Percentiles rank a stretch among this genome's conserved stretches.
phyloP scores from a whole-genome alignment of 2,888 invertebrate genomes.

The Sinohyriopsis cumingii region DNA sequence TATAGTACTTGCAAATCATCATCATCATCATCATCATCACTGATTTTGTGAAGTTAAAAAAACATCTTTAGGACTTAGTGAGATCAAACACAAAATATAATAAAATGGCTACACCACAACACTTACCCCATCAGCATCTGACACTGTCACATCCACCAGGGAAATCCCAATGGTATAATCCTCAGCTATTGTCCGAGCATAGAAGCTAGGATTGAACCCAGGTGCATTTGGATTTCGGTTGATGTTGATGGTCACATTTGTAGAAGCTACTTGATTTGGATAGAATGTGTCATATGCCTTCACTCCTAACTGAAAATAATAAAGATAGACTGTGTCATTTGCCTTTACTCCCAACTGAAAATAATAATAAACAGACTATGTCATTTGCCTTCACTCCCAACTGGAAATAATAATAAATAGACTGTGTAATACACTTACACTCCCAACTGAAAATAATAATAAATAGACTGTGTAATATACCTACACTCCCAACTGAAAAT shows the following conservation, averaged over 20 bases:
- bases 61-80: too few relatives aligned
- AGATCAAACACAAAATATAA: too few relatives aligned
- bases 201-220: constrained; percentile 34
- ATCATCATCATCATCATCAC: too few relatives aligned
- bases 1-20: too few relatives aligned
- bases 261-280: constrained; percentile 43
- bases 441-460: too few relatives aligned
- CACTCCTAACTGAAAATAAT: constrained; percentile 46
- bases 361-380: constrained; percentile 43
- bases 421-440: too few relatives aligned
- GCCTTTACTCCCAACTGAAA: too few relatives aligned
- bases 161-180: constrained; percentile 49
- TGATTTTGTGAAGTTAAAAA: too few relatives aligned
- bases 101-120: too few relatives aligned
- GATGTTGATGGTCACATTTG: constrained; percentile 59
- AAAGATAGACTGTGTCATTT: too few relatives aligned
- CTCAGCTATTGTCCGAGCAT: constrained; percentile 49
- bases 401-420: too few relatives aligned
- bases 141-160: constrained; percentile 47
- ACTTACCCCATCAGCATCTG: constrained; percentile 60
- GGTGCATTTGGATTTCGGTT: constrained; percentile 60
- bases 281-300: constrained; percentile 47
- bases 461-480: constrained; percentile 52
- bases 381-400: constrained; percentile 53
- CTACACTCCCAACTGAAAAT: constrained; percentile 46